Conservation (phyloP, 2,797 vertebrate genomes). For the Bradypodion pumilum region DNA sequence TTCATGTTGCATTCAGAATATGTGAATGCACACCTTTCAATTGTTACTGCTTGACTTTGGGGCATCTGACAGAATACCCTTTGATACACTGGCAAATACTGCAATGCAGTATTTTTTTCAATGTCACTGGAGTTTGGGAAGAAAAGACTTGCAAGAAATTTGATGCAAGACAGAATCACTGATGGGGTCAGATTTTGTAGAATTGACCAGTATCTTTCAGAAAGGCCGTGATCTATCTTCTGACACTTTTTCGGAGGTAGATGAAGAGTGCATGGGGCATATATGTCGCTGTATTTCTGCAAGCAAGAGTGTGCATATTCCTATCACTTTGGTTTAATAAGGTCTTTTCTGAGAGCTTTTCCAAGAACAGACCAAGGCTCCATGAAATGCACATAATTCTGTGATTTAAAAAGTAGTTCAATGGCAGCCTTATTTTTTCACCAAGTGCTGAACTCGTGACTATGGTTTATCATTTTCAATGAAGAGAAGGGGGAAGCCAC, state of each 20-base stretch:
- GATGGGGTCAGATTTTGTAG: slow-evolving; percentile 32
- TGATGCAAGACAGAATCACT: not conserved
- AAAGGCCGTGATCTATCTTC: slow-evolving; percentile 47
- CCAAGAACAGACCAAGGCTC: slow-evolving; percentile 13
- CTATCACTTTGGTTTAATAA: not conserved
- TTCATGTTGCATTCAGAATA: slow-evolving; percentile 64
- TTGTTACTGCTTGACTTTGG: slow-evolving; percentile 70
- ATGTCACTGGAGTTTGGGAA: slow-evolving; percentile 77
- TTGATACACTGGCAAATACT: slow-evolving; percentile 73
- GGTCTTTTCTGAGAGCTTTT: not conserved
- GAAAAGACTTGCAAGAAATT: slow-evolving; percentile 52
- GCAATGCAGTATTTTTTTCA: slow-evolving; percentile 84
- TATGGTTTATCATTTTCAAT: not conserved
- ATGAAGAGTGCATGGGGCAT: slow-evolving; percentile 23
- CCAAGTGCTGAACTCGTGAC: not conserved
- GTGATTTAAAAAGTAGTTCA: not conserved
- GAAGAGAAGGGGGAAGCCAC: not conserved
- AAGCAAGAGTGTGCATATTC: slow-evolving; percentile 1
- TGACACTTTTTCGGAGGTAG: not conserved
- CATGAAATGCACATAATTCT: not conserved
- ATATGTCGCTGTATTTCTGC: not conserved
- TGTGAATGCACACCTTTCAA: slow-evolving; percentile 65
- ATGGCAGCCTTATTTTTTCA: not conserved
- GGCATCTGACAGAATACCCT: slow-evolving; percentile 69
- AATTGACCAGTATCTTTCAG: slow-evolving; percentile 40